phyloP scores from a whole-genome alignment of 2,113 vertebrate species.

The Polyodon spathula region DNA sequence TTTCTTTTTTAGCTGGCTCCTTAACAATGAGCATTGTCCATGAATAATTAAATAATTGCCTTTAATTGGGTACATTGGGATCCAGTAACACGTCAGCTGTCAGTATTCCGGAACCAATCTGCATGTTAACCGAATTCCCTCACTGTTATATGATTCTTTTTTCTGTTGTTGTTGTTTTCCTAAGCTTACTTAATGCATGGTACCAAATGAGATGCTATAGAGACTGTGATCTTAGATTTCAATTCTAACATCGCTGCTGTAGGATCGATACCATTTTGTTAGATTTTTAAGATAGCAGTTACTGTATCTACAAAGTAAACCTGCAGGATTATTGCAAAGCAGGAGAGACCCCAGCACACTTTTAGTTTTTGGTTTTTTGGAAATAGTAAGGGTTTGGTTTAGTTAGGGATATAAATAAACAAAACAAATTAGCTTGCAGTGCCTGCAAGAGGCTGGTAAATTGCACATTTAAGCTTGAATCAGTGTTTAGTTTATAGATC shows the following conservation, averaged over 20 bases:
- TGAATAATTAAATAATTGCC: constrained; percentile 42
- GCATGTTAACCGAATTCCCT: neutral
- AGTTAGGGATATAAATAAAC: no score
- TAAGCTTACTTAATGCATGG: constrained; percentile 1
- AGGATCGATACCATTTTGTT: neutral
- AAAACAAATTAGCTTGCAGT: no score
- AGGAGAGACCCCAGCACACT: no score
- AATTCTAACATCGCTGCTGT: neutral
- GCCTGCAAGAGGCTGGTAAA: no score
- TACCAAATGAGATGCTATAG: neutral
- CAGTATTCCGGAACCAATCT: constrained; percentile 1
- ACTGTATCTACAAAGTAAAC: no score
- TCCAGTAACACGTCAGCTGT: constrained; percentile 16
- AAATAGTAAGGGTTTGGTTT: no score
- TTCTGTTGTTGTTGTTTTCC: neutral
- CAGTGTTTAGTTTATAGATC: no score
- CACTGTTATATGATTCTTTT: neutral
- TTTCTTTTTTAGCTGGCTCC: neutral
- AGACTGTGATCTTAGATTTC: neutral
- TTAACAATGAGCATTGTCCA: constrained; percentile 9
- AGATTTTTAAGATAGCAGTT: neutral
- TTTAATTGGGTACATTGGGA: constrained; percentile 28
- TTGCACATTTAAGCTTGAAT: no score
- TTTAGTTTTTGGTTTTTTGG: no score
- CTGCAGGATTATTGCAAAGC: no score